Conservation (phyloP, 92 coral and sea anemone genomes). For the Actinernus sp. region DNA sequence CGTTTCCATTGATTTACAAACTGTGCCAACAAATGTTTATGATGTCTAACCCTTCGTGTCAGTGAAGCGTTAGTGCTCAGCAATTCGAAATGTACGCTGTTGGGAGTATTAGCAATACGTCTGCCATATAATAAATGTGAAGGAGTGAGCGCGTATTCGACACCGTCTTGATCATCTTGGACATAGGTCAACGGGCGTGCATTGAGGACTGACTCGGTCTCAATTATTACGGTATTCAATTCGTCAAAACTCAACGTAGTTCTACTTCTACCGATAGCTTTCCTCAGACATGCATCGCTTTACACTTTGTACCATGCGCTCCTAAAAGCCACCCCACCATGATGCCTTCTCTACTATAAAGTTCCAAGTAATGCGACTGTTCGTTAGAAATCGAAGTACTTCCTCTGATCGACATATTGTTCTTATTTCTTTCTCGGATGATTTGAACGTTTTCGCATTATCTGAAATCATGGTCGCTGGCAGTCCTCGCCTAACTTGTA, state of each 20-base stretch:
- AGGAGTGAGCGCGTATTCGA: conserved; percentile 30
- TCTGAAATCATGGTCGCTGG: too few relatives aligned
- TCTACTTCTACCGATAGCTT: conserved; percentile 7
- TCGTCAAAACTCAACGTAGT: conserved; percentile 7
- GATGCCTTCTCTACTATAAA: conserved; percentile 9
- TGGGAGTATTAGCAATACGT: conserved; percentile 11
- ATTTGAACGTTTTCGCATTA: too few relatives aligned
- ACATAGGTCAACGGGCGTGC: conserved; percentile 35
- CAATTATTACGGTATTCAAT: conserved; percentile 19
- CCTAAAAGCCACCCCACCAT: conserved; percentile 17
- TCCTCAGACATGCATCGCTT: neutral
- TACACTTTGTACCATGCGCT: conserved; percentile 3
- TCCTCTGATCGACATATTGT: too few relatives aligned
- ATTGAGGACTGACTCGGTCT: conserved; percentile 40
- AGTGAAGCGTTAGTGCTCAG: conserved; percentile 17
- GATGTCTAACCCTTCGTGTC: conserved; percentile 8
- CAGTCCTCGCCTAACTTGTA: too few relatives aligned
- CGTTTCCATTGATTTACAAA: conserved; percentile 18
- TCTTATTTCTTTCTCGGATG: too few relatives aligned
- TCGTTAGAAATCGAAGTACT: too few relatives aligned
- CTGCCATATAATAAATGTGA: conserved; percentile 25
- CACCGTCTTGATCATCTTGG: conserved; percentile 27
- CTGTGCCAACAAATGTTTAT: conserved; percentile 13
- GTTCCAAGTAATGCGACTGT: neutral
- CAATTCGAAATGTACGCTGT: conserved; percentile 9